Conservation (phyloP, 2,113 vertebrate species). For the Cebidichthys violaceus region DNA sequence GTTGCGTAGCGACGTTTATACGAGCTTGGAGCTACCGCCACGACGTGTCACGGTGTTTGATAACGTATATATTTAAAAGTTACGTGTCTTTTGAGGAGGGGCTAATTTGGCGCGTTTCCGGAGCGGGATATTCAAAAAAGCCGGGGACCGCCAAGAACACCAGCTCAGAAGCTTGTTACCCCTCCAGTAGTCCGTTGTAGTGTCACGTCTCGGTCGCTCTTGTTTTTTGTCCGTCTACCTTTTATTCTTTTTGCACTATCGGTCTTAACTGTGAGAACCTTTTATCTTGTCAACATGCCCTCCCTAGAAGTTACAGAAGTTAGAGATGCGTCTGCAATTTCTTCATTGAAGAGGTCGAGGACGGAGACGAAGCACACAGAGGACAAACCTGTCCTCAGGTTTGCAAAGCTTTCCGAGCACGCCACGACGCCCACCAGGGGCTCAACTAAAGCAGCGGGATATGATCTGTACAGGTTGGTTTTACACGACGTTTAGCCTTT, state of each 20-base stretch:
- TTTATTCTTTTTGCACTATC: neutral
- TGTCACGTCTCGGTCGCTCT: no score
- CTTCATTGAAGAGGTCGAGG: constrained; percentile 83
- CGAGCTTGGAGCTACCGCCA: rapidly evolving
- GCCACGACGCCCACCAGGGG: constrained; percentile 89
- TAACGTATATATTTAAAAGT: neutral
- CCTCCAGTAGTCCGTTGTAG: neutral
- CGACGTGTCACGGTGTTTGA: neutral
- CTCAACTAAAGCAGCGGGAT: constrained; percentile 91
- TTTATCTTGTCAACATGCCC: constrained; percentile 88
- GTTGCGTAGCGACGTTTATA: rapidly evolving
- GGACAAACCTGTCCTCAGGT: constrained; percentile 74
- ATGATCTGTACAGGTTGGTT: constrained; percentile 94
- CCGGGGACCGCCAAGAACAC: neutral
- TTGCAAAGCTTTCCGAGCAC: constrained; percentile 89
- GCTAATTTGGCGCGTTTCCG: constrained; percentile 10
- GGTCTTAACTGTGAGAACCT: constrained; percentile 23
- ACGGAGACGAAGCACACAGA: constrained; percentile 36
- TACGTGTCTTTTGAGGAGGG: constrained; percentile 11
- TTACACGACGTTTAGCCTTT: neutral
- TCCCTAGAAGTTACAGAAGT: constrained; percentile 70
- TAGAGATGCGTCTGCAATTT: constrained; percentile 14
- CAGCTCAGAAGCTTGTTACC: neutral
- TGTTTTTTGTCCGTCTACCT: neutral
- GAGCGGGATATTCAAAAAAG: constrained; percentile 39